Base-by-base conservation (phyloP, 2,113 vertebrate genomes). In the Clarias batrachus region DNA sequence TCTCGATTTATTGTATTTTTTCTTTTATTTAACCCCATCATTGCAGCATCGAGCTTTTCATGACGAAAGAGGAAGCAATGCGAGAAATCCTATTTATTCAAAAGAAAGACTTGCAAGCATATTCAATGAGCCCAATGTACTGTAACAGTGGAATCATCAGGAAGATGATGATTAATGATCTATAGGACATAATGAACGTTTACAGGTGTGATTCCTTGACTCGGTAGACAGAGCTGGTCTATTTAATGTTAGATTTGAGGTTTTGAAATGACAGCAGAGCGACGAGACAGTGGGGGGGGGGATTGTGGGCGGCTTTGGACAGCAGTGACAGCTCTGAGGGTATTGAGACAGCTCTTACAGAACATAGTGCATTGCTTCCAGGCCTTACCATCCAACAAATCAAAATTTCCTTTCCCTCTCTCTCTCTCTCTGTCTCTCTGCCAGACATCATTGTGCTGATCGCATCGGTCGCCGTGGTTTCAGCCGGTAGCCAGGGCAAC, bases 371-470 rank as follows among this genome's bases (percentile, higher is more conserved):
- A 17, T 70, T 33, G 10, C 14, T 17, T 70, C 1, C 33, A 17
- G 30, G 17, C 33, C 9, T 71, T 27, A 70, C 27, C 30, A 41
- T 8, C 37, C 19, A 41, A 10, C 21, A 48, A 74, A 74, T 70
- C 14, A n/a, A 14, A 54, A 52, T 83, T 30, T 33, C 48, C 48
- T 41, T 41, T 41, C 41, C 6, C 17, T 73, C 76, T 30, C 4
- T 70, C 19, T 62, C 48, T 71, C 65, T 10, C 8, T 59, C 60
- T 9, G 0, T 33, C 11, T 70, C 13, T 82, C 57, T 27, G 92
- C 87, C 95, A 99, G 98, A 99, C 94, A 99, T 98, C 93, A 98
- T 99, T 87, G 98, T 99, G 90, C 97, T 99, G 93, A 98, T 99
- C 79, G 98, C 98, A 63, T 99, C 98, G 25, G 96, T 99, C 89